These are phyloP conservation scores for Piprites chloris DNA, from an alignment of 2,113 vertebrate genomes.

Conservation along the genomic window DNA sequence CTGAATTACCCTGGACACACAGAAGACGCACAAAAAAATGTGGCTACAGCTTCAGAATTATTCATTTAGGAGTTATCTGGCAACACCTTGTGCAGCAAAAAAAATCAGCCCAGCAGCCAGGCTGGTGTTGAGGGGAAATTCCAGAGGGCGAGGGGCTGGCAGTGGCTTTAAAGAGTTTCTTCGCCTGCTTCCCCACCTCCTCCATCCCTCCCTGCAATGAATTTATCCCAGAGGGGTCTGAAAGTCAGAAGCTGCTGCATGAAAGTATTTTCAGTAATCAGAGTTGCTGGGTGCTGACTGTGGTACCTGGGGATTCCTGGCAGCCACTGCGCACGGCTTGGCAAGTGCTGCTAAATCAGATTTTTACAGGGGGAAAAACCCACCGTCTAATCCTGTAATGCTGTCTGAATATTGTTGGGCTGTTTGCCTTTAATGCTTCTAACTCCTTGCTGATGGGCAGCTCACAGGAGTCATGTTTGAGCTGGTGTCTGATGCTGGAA, in stretches of 20 bases:
- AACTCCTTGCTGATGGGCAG: background rate
- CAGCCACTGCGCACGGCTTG: rapidly evolving
- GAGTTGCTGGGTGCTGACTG: background rate
- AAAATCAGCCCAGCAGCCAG: background rate
- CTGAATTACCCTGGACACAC: background rate
- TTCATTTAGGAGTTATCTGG: background rate
- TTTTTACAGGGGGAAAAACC: background rate
- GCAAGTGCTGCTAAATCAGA: background rate
- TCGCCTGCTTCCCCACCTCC: background rate
- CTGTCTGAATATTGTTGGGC: background rate
- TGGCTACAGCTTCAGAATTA: background rate
- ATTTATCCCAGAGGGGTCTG: background rate
- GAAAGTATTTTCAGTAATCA: background rate
- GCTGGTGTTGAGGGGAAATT: background rate
- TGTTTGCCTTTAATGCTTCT: background rate
- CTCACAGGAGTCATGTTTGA: background rate
- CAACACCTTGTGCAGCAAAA: background rate
- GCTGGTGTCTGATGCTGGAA: background rate
- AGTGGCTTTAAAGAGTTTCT: background rate
- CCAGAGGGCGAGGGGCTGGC: background rate
- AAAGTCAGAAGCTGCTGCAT: background rate
- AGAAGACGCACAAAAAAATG: background rate
- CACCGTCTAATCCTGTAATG: background rate
- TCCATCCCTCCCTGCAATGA: background rate
- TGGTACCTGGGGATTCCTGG: slow-evolving; percentile 3